These are phyloP conservation scores for Fistularia tabacaria DNA, from an alignment of 2,797 vertebrate species.

Conservation along the genomic window DNA sequence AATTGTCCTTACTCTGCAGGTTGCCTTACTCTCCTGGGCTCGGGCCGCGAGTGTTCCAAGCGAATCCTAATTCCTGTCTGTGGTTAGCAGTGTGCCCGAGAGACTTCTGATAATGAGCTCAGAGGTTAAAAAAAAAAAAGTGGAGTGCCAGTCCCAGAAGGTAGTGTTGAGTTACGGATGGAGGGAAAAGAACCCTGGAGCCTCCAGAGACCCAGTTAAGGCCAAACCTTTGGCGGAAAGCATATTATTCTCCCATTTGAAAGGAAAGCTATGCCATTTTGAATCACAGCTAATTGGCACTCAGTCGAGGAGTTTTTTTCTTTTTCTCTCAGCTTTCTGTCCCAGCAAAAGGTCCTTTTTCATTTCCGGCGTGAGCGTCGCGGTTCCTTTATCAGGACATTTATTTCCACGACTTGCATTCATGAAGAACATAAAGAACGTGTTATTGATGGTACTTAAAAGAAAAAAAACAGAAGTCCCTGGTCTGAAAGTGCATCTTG, in stretches of 20 bases:
- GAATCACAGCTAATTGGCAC: conserved; percentile 67
- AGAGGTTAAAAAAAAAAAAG: conserved; percentile 75
- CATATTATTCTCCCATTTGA: conserved; percentile 67
- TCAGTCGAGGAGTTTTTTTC: conserved; percentile 39
- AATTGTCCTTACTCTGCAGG: conserved; percentile 74
- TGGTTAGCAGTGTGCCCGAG: conserved; percentile 79
- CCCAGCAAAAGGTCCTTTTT: background rate
- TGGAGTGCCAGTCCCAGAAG: conserved; percentile 83
- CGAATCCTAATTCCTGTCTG: conserved; percentile 85
- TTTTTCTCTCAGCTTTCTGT: conserved; percentile 26
- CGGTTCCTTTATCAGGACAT: too few species aligned
- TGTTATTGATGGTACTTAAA: too few species aligned
- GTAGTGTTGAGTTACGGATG: conserved; percentile 88
- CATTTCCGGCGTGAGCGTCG: too few species aligned
- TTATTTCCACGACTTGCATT: too few species aligned
- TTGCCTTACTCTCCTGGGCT: conserved; percentile 66
- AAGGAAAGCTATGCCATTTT: conserved; percentile 67
- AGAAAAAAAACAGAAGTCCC: too few species aligned
- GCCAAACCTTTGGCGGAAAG: conserved; percentile 63
- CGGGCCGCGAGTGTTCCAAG: conserved; percentile 73
- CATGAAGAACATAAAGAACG: too few species aligned
- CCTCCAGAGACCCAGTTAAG: conserved; percentile 72
- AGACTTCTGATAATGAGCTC: conserved; percentile 90
- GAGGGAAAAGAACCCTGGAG: conserved; percentile 64
- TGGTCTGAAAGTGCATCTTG: too few species aligned